phyloP scores from a whole-genome alignment of 64 coral and sea anemone genomes.

The Montipora foliosa region DNA sequence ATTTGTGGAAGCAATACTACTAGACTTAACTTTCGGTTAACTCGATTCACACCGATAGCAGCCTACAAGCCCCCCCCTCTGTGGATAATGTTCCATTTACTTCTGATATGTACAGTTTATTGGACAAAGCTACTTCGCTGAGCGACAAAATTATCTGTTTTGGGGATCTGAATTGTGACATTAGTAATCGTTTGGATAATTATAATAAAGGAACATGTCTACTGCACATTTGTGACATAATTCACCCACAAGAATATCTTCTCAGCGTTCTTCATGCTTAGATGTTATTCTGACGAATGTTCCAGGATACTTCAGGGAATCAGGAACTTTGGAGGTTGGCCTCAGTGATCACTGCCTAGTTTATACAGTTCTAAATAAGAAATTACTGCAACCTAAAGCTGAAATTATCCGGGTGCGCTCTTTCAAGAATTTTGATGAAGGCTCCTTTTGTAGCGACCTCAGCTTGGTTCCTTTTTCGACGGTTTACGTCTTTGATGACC shows the following conservation, averaged over 20 bases:
- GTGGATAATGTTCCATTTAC: constrained; percentile 40
- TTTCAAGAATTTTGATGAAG: constrained; percentile 39
- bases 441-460: constrained; percentile 4
- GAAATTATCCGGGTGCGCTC: background rate
- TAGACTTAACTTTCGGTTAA: constrained; percentile 36
- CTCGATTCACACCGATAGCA: constrained; percentile 21
- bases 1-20: constrained; percentile 38
- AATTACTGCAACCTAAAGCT: constrained; percentile 46
- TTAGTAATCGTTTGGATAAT: constrained; percentile 26
- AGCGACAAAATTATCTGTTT: constrained; percentile 60
- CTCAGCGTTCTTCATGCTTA: constrained; percentile 5
- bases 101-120: background rate
- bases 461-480: background rate
- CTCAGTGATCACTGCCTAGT: constrained; percentile 50
- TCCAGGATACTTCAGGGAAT: constrained; percentile 10
- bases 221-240: constrained; percentile 56
- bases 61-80: constrained; percentile 58
- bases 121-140: constrained; percentile 41
- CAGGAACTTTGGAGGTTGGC: constrained; percentile 9
- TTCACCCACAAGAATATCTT: constrained; percentile 26
- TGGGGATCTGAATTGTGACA: constrained; percentile 38
- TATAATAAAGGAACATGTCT: constrained; percentile 26
- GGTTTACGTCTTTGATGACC: constrained; percentile 42
- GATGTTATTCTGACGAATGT: constrained; percentile 62
- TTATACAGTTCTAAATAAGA: constrained; percentile 39